Base-by-base conservation (phyloP, 2,113 vertebrate genomes). In the Neolamprologus kungweensis region DNA sequence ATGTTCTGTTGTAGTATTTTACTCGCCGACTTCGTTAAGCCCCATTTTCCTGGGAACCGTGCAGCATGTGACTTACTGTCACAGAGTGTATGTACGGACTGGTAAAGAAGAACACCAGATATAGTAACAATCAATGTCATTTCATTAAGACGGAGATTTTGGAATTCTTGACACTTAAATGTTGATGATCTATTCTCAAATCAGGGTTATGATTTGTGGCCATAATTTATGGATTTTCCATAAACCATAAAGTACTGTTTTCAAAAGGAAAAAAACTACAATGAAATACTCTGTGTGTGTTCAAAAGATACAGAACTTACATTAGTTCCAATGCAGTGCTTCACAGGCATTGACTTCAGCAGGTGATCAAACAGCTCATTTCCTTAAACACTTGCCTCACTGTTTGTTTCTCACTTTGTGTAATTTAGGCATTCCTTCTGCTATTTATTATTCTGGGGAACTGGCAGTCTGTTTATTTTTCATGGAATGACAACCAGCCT, bases 161-260 rank as follows among this genome's bases (percentile, higher is more conserved):
- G 42, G 16, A 75, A 28, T 0, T 47, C 0, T 19, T 50, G 42
- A 50, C 23, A 31, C 16, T 28, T 0, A 75, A 50, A 50, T 50
- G 71, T 75, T 47, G 37, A 16, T 1, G 65, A 73, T 16, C 5
- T 26, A 45, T 73, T 73, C 13, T 73, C 12, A 45, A 75, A 47
- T 2, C 23, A 47, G 23, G 23, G 71, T 28, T 28, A 19, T 26
- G 40, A 26, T 73, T 47, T 73, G 21, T 42, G 37, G 37, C 19
- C 11, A 40, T 37, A 68, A 68, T 42, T 45, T 26, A 68, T 40
- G 14, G 7, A 73, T 45, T 73, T 73, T 73, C 65, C 37, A 73
- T 73, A 26, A 45, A 42, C 13, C 35, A 4, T 42, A 2, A 71
- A 42, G 65, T 71, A 42, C 65, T 40, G 63, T 68, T 68, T 40